Evolutionary conservation across 1,140 invertebrate genomes (phyloP), one percentile per base, ranked within the genome.

Genomic region (Heliconius melpomene): DNA sequence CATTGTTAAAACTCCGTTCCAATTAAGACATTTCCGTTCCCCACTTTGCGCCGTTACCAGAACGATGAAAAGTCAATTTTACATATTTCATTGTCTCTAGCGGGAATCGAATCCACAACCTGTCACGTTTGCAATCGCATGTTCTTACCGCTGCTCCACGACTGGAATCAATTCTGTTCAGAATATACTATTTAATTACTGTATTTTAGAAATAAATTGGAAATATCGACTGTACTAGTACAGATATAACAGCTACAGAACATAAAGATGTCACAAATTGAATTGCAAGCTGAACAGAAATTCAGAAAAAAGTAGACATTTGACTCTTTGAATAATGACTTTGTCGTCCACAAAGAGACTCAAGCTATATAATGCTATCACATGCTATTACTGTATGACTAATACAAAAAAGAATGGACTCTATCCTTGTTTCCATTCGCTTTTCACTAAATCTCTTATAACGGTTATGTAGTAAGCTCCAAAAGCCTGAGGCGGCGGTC

Each of bases 241-340:
- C 1, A 1, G 60, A 26, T 3, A 26, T 29, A 66, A 29, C 60
- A 66, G 60, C 29, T 23, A 57, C 8, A 8, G 20, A 60, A 76
- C 52, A 76, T n/a, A 13, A 16, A 76, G 57, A 76, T 16, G 73
- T 18, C 20, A 66, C 60, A 77, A 77, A 66, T 70, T 46, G 38
- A 70, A 70, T 29, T 23, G 75, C n/a, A 72, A 78, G 73, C 77
- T 32, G n/a, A 57, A 57, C 6, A 16, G 38, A 73, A 73, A 70
- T 50, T 60, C 16, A 32, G 23, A 20, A 73, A 78, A 78, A 78
- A 78, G 57, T 72, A 72, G 50, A 78, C 52, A 54, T 73, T 73
- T 72, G 32, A 36, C n/a, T 78, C 71, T 78, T 72, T 78, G 70
- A 57, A 78, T 73, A 78, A 73, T 38, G 71, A 73, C 70, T 78